phyloP scores from a whole-genome alignment of 2,113 vertebrate genomes.

The Dasyornis broadbenti region DNA sequence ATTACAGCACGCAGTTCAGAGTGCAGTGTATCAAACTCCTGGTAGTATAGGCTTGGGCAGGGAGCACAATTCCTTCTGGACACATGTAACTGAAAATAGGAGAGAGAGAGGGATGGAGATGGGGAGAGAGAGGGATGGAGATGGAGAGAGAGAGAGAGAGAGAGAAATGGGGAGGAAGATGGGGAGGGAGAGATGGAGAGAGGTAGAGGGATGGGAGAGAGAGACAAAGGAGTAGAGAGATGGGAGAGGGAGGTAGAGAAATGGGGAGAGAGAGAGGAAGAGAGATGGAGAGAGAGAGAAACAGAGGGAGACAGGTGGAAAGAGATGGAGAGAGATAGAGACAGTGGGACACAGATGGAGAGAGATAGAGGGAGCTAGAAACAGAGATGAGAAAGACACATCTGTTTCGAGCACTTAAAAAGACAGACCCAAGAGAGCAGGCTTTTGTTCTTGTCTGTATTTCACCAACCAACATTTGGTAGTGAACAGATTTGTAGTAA shows the following conservation, averaged over 20 bases:
- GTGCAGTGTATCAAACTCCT: neutral
- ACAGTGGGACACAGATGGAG: neutral
- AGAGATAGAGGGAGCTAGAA: neutral
- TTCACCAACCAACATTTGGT: neutral
- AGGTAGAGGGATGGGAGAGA: neutral
- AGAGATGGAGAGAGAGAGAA: neutral
- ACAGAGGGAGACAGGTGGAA: neutral
- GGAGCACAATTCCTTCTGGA: neutral
- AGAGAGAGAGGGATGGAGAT: neutral
- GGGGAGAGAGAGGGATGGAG: neutral
- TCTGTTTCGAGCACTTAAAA: neutral
- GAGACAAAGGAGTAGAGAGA: too few species aligned
- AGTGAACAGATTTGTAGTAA: neutral
- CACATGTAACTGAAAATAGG: rapidly evolving
- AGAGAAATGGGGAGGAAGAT: too few species aligned
- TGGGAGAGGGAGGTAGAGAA: neutral
- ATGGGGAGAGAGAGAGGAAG: too few species aligned
- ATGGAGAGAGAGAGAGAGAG: neutral
- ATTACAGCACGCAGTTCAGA: neutral
- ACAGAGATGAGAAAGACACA: neutral
- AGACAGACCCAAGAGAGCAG: neutral
- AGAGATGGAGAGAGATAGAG: neutral
- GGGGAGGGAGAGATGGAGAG: too few species aligned
- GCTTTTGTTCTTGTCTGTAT: neutral
- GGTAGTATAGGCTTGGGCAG: neutral